These are phyloP conservation scores for Setipinna tenuifilis DNA, from an alignment of 2,797 vertebrate genomes.

Conservation along the genomic window DNA sequence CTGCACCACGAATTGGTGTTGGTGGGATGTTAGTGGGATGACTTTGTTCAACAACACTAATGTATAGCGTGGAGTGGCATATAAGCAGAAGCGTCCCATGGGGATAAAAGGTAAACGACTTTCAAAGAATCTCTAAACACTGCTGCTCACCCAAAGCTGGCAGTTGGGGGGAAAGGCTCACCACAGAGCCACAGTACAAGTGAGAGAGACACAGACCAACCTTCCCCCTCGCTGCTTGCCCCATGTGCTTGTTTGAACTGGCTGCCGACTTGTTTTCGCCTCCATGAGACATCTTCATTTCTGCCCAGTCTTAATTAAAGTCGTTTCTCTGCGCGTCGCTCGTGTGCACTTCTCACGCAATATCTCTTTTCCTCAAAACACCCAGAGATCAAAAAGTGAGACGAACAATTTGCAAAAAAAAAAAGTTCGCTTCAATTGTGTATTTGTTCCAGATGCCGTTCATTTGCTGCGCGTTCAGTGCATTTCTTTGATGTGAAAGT, in stretches of 20 bases:
- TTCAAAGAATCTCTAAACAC: not conserved
- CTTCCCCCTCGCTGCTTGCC: too few relatives aligned
- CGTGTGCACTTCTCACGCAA: conserved; percentile 41
- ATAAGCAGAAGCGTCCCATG: not conserved
- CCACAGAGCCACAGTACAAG: not conserved
- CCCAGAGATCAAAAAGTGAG: conserved; percentile 42
- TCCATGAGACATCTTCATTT: conserved; percentile 43
- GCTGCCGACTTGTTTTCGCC: conserved; percentile 31
- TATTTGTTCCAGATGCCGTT: conserved; percentile 49
- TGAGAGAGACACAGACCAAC: not conserved
- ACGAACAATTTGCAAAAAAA: conserved; percentile 40
- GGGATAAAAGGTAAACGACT: not conserved
- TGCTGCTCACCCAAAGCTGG: not conserved
- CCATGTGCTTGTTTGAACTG: conserved; percentile 40
- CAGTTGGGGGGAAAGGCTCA: not conserved
- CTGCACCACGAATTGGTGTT: not conserved
- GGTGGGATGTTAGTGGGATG: not conserved
- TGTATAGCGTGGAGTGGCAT: not conserved
- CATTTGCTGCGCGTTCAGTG: conserved; percentile 29
- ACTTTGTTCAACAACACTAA: not conserved
- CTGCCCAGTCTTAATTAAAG: conserved; percentile 42
- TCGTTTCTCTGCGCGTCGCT: conserved; percentile 39
- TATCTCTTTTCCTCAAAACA: conserved; percentile 49
- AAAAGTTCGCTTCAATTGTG: conserved; percentile 28
- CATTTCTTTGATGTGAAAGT: conserved; percentile 39